Percentiles rank a stretch among this genome's conserved stretches.
Evolutionary conservation across 2,888 invertebrate genomes (phyloP).

Genomic region (Pediacus dermestoides): DNA sequence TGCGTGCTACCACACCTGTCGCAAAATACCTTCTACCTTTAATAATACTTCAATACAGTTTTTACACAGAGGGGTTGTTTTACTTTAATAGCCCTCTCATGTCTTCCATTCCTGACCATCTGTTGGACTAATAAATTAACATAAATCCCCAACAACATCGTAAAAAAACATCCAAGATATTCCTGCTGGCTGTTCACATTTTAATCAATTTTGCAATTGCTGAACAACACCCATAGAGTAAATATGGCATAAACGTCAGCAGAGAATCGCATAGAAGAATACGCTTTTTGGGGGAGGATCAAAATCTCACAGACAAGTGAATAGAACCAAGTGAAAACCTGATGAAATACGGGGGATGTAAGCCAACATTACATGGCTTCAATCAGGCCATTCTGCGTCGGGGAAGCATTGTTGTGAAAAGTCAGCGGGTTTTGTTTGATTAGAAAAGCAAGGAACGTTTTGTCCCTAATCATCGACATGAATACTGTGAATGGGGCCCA

Average conservation of each 20-base stretch:
- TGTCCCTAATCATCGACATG: constrained; percentile 47
- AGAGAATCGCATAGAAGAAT: no score
- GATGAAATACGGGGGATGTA: constrained; percentile 32
- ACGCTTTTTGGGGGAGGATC: constrained; percentile 2
- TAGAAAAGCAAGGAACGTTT: constrained; percentile 46
- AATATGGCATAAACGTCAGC: constrained; percentile 24
- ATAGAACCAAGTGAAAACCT: constrained; percentile 29
- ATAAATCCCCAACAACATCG: no score
- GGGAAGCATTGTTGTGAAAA: constrained; percentile 47
- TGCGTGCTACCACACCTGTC: constrained; percentile 28
- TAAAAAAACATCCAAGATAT: no score
- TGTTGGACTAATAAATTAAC: no score
- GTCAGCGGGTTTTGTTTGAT: constrained; percentile 50
- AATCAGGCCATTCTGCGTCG: constrained; percentile 40
- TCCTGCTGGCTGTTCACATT: no score
- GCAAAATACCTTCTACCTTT: constrained; percentile 19
- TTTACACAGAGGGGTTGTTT: no score
- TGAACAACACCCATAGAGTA: constrained; percentile 26
- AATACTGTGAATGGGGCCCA: constrained; percentile 33
- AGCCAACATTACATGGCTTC: constrained; percentile 46
- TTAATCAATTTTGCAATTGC: constrained; percentile 27
- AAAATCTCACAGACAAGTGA: constrained; percentile 26
- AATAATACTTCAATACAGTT: no score
- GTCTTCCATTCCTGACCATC: no score
- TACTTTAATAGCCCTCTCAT: no score